Conservation (phyloP, 1,140 invertebrate species). For the Zaprionus capensis region DNA sequence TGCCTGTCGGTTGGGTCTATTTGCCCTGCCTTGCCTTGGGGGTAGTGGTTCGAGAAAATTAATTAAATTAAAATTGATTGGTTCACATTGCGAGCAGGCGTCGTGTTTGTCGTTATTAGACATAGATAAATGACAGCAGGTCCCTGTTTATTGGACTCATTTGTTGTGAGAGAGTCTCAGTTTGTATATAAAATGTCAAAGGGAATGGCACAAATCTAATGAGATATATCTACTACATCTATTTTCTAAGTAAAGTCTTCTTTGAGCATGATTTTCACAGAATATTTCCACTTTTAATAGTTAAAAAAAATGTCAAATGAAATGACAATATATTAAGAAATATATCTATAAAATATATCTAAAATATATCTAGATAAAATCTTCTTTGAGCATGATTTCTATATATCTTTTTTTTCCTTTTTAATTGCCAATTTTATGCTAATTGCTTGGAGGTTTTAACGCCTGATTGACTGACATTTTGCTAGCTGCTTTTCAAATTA, state of each 20-base stretch:
- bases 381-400: background rate
- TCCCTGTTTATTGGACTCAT: conserved; percentile 32
- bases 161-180: background rate
- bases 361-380: background rate
- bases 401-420: background rate
- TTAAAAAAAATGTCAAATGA: background rate
- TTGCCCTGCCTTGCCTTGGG: conserved; percentile 16
- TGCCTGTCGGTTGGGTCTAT: conserved; percentile 28
- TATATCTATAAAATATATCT: background rate
- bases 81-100: conserved; percentile 55
- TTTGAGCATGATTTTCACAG: background rate
- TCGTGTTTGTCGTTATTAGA: conserved; percentile 7
- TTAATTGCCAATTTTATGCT: conserved; percentile 17
- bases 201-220: background rate
- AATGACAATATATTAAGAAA: background rate
- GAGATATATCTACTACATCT: background rate
- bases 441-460: conserved; percentile 8
- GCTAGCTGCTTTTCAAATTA: conserved; percentile 11
- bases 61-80: conserved; percentile 81
- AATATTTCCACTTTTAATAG: too few relatives aligned
- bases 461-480: background rate
- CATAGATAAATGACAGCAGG: conserved; percentile 29
- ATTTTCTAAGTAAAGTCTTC: background rate
- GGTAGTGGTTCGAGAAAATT: conserved; percentile 54
- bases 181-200: background rate